Conservation (phyloP, 37 sponge, comb jelly and placozoan species). For the Amphimedon queenslandica region DNA sequence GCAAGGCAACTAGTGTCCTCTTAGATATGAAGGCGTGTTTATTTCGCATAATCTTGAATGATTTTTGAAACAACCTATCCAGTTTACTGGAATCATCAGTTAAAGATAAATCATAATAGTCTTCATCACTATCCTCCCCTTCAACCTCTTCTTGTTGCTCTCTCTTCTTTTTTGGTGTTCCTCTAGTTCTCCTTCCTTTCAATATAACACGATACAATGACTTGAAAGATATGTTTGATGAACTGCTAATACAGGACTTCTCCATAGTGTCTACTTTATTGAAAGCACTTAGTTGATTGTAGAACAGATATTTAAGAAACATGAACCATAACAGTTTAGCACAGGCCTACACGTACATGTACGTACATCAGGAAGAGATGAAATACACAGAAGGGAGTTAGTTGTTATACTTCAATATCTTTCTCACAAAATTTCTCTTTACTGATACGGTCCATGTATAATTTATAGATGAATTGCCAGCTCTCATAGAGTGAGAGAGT, state of each 20-base stretch:
- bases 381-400: too few species aligned
- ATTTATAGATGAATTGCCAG: constrained; percentile 33
- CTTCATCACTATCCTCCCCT: not conserved
- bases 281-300: not conserved
- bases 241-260: not conserved
- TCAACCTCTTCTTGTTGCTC: not conserved
- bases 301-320: constrained; percentile 18
- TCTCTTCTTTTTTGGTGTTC: not conserved
- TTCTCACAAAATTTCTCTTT: too few species aligned
- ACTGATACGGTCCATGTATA: too few species aligned
- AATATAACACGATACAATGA: not conserved
- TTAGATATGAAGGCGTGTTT: not conserved
- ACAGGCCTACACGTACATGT: constrained; percentile 22
- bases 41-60: not conserved
- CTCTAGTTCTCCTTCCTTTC: not conserved
- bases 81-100: not conserved
- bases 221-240: not conserved
- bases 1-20: constrained; percentile 16
- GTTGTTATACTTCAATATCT: too few species aligned
- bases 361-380: not conserved
- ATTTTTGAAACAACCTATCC: not conserved
- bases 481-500: constrained; percentile 8
- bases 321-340: constrained; percentile 38
- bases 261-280: not conserved
- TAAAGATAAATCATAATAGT: not conserved